Percentiles rank a stretch among this genome's conserved stretches.
phyloP scores from a whole-genome alignment of 37 sponge, comb jelly and placozoan species.

The Spongilla lacustris region DNA sequence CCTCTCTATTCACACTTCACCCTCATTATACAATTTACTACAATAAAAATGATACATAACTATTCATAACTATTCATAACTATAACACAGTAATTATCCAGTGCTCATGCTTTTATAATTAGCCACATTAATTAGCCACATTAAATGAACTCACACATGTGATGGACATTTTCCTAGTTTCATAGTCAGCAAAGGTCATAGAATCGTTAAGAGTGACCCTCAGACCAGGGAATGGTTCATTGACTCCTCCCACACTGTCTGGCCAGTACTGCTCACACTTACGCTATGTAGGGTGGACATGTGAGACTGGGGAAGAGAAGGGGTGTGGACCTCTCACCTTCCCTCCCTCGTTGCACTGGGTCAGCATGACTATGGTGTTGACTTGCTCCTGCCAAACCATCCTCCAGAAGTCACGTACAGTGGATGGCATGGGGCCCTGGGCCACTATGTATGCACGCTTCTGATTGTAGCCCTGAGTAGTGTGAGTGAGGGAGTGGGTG shows the following conservation, averaged over 20 bases:
- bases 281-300: conserved; percentile 34
- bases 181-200: conserved; percentile 77
- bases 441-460: conserved; percentile 62
- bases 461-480: conserved; percentile 31
- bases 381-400: conserved; percentile 75
- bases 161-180: conserved; percentile 57
- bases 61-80: too few relatives aligned
- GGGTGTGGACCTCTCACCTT: conserved; percentile 45
- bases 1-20: too few relatives aligned
- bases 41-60: too few relatives aligned
- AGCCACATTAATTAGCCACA: too few relatives aligned
- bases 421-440: conserved; percentile 68
- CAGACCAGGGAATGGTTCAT: conserved; percentile 17
- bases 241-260: conserved; percentile 50
- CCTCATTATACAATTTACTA: too few relatives aligned
- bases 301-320: not conserved
- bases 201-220: conserved; percentile 28
- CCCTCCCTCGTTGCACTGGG: conserved; percentile 62
- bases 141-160: conserved; percentile 40
- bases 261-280: conserved; percentile 96
- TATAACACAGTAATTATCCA: too few relatives aligned
- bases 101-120: too few relatives aligned
- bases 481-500: not conserved
- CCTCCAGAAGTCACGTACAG: conserved; percentile 77
- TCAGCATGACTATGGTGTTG: conserved; percentile 71